phyloP scores from a whole-genome alignment of 2,888 invertebrate species.

The Drosophila leonis region DNA sequence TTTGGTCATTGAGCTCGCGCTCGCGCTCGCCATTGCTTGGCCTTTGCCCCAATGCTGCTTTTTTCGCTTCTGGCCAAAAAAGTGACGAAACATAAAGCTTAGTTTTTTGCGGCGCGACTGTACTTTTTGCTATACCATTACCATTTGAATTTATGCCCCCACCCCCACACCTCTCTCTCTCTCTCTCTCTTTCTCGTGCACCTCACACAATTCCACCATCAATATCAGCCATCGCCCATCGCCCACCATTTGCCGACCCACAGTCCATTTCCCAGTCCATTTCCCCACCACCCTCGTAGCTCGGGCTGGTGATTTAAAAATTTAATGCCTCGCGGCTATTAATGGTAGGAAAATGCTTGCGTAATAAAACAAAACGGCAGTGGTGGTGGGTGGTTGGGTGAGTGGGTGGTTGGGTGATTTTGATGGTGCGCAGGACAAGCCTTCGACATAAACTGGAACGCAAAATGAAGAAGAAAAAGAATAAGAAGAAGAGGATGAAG shows the following conservation, averaged over 20 bases:
- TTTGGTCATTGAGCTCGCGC: not conserved
- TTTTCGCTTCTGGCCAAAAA: not conserved
- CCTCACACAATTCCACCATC: slow-evolving; percentile 18
- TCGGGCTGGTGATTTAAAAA: slow-evolving; percentile 75
- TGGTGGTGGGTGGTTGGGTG: slow-evolving; percentile 11
- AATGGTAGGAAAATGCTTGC: slow-evolving; percentile 80
- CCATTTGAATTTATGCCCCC: slow-evolving; percentile 28
- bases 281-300: slow-evolving; percentile 19
- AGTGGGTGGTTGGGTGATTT: slow-evolving; percentile 29
- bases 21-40: not conserved
- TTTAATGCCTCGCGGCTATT: slow-evolving; percentile 81
- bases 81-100: slow-evolving; percentile 32
- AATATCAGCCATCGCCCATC: slow-evolving; percentile 25
- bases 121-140: slow-evolving; percentile 58
- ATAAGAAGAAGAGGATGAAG: slow-evolving; percentile 27
- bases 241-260: slow-evolving; percentile 7
- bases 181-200: not conserved
- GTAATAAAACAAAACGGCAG: slow-evolving; percentile 77
- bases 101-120: slow-evolving; percentile 68
- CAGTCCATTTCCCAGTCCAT: slow-evolving; percentile 15
- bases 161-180: not conserved
- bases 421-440: slow-evolving; percentile 11
- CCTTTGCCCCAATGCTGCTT: not conserved
- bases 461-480: slow-evolving; percentile 33
- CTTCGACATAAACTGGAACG: slow-evolving; percentile 13